phyloP scores from a whole-genome alignment of 2,888 invertebrate genomes.

The Eristalis tenax region DNA sequence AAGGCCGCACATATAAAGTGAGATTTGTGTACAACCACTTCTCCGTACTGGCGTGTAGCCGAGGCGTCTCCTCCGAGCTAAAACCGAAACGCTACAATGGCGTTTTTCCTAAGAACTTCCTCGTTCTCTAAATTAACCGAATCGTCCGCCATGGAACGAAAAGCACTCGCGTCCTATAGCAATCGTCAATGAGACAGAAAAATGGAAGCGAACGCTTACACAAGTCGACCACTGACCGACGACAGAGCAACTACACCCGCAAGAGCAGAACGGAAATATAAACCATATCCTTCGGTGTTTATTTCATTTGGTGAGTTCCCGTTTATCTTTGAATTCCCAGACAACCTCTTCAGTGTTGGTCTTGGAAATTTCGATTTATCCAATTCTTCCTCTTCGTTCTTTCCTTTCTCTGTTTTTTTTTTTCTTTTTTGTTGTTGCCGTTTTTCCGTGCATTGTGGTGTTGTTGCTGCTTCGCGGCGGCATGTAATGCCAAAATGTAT shows the following conservation, averaged over 20 bases:
- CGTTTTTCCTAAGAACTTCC: constrained; percentile 28
- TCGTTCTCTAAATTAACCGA: constrained; percentile 33
- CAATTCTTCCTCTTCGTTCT: neutral
- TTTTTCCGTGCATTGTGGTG: neutral
- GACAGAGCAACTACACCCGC: constrained; percentile 9
- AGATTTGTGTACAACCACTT: constrained; percentile 18
- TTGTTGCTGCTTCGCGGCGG: neutral
- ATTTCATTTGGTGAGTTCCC: constrained; percentile 43
- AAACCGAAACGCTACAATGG: constrained; percentile 26
- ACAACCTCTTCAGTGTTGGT: constrained; percentile 39
- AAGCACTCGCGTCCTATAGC: constrained; percentile 44
- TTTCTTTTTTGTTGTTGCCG: neutral
- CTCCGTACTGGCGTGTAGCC: neutral
- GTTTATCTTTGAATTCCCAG: constrained; percentile 50
- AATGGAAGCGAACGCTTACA: constrained; percentile 25
- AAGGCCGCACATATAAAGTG: constrained; percentile 22
- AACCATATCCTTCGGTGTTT: constrained; percentile 54
- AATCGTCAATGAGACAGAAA: constrained; percentile 17
- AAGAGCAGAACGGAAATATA: neutral
- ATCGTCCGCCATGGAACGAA: constrained; percentile 32
- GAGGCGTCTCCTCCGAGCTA: constrained; percentile 5
- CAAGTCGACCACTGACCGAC: constrained; percentile 18
- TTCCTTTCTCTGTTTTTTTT: neutral
- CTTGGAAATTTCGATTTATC: constrained; percentile 27
- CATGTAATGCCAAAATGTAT: constrained; percentile 42